Percentiles rank a stretch among this genome's conserved stretches.
Evolutionary conservation across 2,113 vertebrate species (phyloP).

Genomic region (Microtus ochrogaster): DNA sequence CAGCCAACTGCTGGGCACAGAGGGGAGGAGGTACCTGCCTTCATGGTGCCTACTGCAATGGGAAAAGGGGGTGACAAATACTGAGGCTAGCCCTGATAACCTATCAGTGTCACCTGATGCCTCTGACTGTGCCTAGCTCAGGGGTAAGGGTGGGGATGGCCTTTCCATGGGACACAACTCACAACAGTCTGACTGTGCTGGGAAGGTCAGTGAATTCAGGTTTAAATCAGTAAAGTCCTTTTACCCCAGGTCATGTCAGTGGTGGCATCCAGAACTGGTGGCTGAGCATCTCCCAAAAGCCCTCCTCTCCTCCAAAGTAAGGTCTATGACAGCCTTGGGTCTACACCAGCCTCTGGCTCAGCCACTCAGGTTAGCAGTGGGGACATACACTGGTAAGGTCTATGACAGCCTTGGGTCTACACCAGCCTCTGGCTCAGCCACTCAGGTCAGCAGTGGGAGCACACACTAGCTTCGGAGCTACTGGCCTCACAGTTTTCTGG

Average conservation of each 20-base stretch:
- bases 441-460: neutral
- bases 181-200: rapidly evolving
- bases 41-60: rapidly evolving
- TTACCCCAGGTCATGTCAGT: neutral
- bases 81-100: neutral
- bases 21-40: neutral
- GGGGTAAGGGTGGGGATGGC: rapidly evolving
- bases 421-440: neutral
- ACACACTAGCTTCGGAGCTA: neutral
- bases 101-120: rapidly evolving
- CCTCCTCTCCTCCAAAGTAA: neutral
- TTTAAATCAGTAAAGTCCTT: neutral
- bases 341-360: neutral
- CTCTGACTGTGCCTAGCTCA: neutral
- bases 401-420: neutral
- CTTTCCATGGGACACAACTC: rapidly evolving
- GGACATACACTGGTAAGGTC: neutral
- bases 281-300: neutral
- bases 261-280: neutral
- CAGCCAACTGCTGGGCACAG: rapidly evolving
- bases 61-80: neutral
- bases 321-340: neutral
- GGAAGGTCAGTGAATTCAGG: too few species aligned
- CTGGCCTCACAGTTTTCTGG: neutral
- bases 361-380: neutral